Percentiles rank a stretch among this genome's conserved stretches.
Evolutionary conservation across 92 coral and sea anemone genomes (phyloP).

Genomic region (Zoanthus gigantus): DNA sequence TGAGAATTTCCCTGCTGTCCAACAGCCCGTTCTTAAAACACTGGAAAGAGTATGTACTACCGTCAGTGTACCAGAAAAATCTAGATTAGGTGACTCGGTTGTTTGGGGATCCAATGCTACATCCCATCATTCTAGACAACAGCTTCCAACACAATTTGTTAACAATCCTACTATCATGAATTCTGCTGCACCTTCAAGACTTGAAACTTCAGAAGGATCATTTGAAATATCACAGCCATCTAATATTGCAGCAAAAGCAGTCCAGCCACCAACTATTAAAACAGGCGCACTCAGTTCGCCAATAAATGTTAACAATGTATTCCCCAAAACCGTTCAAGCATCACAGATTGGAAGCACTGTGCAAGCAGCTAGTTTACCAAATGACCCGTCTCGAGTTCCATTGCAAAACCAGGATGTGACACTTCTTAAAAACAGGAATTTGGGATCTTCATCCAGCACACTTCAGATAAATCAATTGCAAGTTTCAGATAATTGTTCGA

Average conservation of each 20-base stretch:
- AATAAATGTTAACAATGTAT: neutral
- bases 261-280: neutral
- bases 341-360: neutral
- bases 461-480: neutral
- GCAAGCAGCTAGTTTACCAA: slow-evolving; percentile 6
- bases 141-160: neutral
- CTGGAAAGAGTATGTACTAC: neutral
- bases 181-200: neutral
- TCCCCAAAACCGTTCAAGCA: neutral
- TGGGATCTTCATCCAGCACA: neutral
- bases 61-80: neutral
- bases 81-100: neutral
- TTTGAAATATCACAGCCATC: slow-evolving; percentile 8
- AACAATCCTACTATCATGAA: slow-evolving; percentile 10
- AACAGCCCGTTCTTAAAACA: neutral
- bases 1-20: neutral
- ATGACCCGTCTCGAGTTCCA: neutral
- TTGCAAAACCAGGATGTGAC: neutral
- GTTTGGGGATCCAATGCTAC: neutral
- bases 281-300: slow-evolving; percentile 28
- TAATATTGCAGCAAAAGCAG: neutral
- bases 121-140: neutral
- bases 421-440: too few species aligned
- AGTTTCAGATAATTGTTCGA: neutral
- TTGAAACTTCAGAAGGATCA: neutral